Conservation (phyloP, 2,113 vertebrate genomes). For the Campylomormyrus numenius region DNA sequence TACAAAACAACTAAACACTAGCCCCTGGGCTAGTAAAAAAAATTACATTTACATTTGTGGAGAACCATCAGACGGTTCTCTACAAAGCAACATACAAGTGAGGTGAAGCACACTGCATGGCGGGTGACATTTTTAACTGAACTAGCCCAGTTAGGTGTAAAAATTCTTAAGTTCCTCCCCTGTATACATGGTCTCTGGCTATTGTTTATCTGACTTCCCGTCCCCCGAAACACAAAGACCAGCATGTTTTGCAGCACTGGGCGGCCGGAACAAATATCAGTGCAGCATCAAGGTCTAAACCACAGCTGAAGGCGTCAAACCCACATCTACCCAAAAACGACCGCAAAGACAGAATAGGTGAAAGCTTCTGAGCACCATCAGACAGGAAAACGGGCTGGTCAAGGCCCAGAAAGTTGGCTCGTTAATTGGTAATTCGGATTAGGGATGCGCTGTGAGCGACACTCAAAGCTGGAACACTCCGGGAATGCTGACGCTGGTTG, state of each 20-base stretch:
- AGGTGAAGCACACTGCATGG: neutral
- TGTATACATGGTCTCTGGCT: neutral
- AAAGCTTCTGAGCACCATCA: constrained; percentile 2
- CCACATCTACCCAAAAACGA: neutral
- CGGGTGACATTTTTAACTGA: neutral
- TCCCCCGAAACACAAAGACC: neutral
- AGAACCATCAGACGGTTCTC: neutral
- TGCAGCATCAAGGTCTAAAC: neutral
- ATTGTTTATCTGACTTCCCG: neutral
- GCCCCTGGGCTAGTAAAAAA: neutral
- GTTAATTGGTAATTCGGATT: constrained; percentile 35
- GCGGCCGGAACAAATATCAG: neutral
- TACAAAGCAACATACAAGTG: neutral
- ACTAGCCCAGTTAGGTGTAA: neutral
- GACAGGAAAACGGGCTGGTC: neutral
- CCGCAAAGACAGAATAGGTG: neutral
- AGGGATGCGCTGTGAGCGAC: neutral
- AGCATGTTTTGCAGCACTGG: neutral
- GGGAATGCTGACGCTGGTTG: constrained; percentile 56
- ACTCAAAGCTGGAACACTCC: constrained; percentile 31
- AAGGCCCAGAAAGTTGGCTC: neutral
- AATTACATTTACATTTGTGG: neutral
- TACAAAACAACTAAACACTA: neutral
- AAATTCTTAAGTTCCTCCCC: neutral
- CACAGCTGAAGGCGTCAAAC: neutral